A percentile compares a stretch with the other conserved stretches of the same genome.
Evolutionary conservation across 2,113 vertebrate genomes (phyloP).

Genomic region (Felis chaus): DNA sequence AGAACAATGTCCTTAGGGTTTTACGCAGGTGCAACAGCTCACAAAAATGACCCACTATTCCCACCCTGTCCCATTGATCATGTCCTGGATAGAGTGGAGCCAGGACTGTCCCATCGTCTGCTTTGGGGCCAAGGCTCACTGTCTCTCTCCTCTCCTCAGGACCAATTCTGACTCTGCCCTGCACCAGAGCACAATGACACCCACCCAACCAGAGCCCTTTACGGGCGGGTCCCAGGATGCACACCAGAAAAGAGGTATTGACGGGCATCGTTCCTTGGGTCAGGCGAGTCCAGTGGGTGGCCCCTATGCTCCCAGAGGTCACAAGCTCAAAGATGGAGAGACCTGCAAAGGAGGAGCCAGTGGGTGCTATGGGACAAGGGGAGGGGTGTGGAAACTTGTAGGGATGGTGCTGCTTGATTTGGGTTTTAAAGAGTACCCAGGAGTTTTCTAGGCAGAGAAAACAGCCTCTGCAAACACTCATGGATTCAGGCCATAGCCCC

Average conservation of each 20-base stretch:
- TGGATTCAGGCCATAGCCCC: background rate
- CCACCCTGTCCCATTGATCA: rapidly evolving
- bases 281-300: background rate
- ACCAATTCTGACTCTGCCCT: constrained; percentile 98
- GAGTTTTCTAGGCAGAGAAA: background rate
- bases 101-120: background rate
- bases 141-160: constrained; percentile 82
- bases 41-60: background rate
- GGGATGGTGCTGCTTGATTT: background rate
- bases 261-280: rapidly evolving
- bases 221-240: constrained; percentile 93
- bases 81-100: background rate
- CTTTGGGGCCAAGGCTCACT: background rate
- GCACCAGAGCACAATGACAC: constrained; percentile 97
- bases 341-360: background rate
- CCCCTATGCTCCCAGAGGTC: background rate
- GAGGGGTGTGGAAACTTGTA: background rate
- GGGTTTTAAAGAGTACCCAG: background rate
- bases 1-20: background rate
- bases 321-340: background rate
- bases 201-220: constrained; percentile 92
- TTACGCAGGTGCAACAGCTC: background rate
- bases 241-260: constrained; percentile 95
- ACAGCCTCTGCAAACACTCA: background rate
- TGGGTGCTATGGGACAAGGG: background rate